Evolutionary conservation across 2,113 vertebrate species (phyloP).

Genomic region (Triplophysa dalaica): DNA sequence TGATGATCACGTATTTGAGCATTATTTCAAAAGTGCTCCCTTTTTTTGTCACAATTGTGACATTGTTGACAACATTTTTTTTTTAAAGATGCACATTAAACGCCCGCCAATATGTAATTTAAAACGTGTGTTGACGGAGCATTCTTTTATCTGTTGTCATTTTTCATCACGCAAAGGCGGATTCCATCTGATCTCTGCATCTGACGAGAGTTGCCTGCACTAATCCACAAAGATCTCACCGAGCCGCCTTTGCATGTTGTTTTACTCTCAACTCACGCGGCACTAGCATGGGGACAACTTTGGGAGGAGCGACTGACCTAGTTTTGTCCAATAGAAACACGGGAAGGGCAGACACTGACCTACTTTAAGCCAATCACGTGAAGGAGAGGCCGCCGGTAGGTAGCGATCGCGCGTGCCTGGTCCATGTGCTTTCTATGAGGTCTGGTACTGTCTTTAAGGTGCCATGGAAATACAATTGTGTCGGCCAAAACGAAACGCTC

Average conservation of each 20-base stretch:
- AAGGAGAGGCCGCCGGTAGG: slow-evolving; percentile 63
- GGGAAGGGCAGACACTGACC: slow-evolving; percentile 67
- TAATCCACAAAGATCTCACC: slow-evolving; percentile 55
- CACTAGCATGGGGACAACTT: slow-evolving; percentile 66
- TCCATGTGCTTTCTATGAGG: slow-evolving; percentile 69
- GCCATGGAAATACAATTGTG: slow-evolving; percentile 39
- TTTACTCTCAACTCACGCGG: slow-evolving; percentile 72
- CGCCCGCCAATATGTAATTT: not conserved
- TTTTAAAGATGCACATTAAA: not conserved
- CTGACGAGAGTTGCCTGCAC: slow-evolving; percentile 43
- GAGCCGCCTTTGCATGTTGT: slow-evolving; percentile 43
- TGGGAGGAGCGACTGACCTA: slow-evolving; percentile 77
- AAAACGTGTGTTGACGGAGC: not conserved
- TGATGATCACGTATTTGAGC: not conserved
- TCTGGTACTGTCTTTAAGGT: slow-evolving; percentile 54
- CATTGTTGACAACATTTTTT: not conserved
- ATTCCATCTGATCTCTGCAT: slow-evolving; percentile 51
- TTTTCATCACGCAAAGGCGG: slow-evolving; percentile 36
- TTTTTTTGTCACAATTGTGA: not conserved
- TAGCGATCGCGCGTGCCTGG: slow-evolving; percentile 70
- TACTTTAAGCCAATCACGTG: slow-evolving; percentile 73
- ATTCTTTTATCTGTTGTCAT: slow-evolving; percentile 24
- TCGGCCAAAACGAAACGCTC: slow-evolving; percentile 52
- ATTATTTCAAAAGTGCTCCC: not conserved
- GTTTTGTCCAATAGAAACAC: slow-evolving; percentile 68